Percentiles rank a stretch among this genome's conserved stretches.
Conservation (phyloP, 2,797 vertebrate genomes). For the Spondyliosoma cantharus region DNA sequence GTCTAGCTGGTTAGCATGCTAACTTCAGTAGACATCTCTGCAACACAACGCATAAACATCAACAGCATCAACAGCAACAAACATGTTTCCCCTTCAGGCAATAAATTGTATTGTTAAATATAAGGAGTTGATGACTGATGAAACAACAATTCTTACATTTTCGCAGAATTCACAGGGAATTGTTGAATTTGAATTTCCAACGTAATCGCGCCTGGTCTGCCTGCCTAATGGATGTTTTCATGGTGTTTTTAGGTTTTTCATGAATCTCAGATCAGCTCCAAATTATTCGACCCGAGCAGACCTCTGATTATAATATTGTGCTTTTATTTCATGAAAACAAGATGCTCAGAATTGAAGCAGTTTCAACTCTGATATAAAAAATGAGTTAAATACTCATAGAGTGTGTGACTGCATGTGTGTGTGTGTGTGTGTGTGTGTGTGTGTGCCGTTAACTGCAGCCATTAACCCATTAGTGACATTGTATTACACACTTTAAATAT, state of each 20-base stretch:
- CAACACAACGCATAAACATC: no score
- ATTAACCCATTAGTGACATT: conserved; percentile 30
- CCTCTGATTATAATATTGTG: neutral
- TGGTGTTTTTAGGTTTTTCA: neutral
- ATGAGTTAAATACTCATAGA: neutral
- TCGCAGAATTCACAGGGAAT: no score
- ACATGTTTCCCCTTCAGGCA: no score
- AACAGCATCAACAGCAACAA: no score
- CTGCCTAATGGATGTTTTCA: neutral
- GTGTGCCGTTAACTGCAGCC: neutral
- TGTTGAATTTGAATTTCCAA: no score
- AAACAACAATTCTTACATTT: no score
- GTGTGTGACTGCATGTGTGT: neutral
- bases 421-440: neutral
- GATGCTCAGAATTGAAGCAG: no score
- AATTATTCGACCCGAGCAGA: neutral
- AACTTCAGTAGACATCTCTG: no score
- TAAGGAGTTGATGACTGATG: no score
- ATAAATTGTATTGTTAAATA: no score
- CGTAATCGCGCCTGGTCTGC: no score
- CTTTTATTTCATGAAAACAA: neutral
- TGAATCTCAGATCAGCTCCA: neutral
- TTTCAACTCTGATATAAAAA: neutral
- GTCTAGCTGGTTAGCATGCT: no score
- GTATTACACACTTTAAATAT: conserved; percentile 12